Base-by-base conservation (phyloP, 2,797 vertebrate species). In the Cyprinodon diabolis region DNA sequence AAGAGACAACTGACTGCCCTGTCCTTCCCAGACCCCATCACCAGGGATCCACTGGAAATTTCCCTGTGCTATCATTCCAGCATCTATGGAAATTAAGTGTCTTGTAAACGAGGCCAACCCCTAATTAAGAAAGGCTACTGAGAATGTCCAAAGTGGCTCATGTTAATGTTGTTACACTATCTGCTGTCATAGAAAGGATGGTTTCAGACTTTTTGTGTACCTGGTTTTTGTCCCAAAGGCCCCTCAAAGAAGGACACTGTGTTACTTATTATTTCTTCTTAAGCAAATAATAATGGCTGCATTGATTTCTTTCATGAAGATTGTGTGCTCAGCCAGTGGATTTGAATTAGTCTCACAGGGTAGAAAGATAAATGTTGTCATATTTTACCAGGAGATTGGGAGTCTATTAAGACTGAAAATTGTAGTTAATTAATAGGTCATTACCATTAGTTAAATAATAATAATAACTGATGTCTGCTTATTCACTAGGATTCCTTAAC, bases 151-250 rank as follows among this genome's bases (percentile, higher is more conserved):
- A 91, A 89, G 87, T 92, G 90, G 91, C 87, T 94, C 92, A 98
- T 98, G 97, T 96, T 97, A 98, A 98, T 98, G 92, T 90, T 92
- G 97, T 96, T 97, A 98, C 91, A 83, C 87, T 94, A 98, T 89
- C 95, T 94, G 83, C 78, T 84, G 81, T 74, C 68, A 87, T 79
- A 91, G 92, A 91, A 93, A 96, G 94, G 95, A 94, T 90, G 90
- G 92, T 90, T 92, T 95, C 86, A 92, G 91, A 92, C 90, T 91
- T 83, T 94, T 91, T 92, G 92, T 83, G 77, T 86, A 86, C 88
- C 76, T 87, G 93, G 84, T 91, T 93, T 67, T 93, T 94, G 91
- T 95, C 92, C 62, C 40, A 2, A n/a, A 65, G 40, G 62, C 4
- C 40, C 40, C 6, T 13, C 15, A 90, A 90, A 90, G 89, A 91